Conservation (phyloP, 2,113 vertebrate species). For the Heliornis fulica region DNA sequence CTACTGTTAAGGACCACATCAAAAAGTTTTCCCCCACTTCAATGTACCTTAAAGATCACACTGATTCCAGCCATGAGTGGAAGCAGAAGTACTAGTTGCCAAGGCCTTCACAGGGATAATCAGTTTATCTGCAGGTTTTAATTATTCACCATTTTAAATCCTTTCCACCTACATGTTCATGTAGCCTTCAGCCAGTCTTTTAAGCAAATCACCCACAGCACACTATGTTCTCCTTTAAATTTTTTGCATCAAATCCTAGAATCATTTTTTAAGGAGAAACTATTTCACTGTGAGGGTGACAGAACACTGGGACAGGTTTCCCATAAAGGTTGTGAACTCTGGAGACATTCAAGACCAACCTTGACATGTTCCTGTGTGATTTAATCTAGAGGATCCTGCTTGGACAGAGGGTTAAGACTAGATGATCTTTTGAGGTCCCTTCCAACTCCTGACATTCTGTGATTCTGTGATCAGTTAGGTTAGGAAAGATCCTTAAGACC, state of each 20-base stretch:
- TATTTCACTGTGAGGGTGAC: too few relatives aligned
- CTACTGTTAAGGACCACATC: neutral
- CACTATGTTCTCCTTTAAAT: neutral
- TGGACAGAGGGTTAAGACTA: too few relatives aligned
- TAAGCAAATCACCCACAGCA: neutral
- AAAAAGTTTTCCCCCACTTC: neutral
- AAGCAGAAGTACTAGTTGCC: neutral
- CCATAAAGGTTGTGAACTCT: too few relatives aligned
- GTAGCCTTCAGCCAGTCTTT: neutral
- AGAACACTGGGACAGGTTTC: too few relatives aligned
- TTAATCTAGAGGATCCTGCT: too few relatives aligned
- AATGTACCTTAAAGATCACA: neutral
- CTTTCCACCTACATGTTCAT: neutral
- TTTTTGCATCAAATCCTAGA: neutral
- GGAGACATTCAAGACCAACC: too few relatives aligned
- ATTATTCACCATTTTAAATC: neutral
- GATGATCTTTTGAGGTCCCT: too few relatives aligned
- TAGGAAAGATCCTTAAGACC: neutral
- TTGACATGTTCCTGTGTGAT: too few relatives aligned
- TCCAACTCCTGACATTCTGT: too few relatives aligned
- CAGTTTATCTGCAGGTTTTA: neutral
- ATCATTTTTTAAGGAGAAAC: too few relatives aligned
- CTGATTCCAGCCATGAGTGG: neutral
- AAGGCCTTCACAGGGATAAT: neutral
- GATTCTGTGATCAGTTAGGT: neutral